These are phyloP conservation scores for Pollenia labialis DNA, from an alignment of 2,888 invertebrate genomes.

Conservation along the genomic window DNA sequence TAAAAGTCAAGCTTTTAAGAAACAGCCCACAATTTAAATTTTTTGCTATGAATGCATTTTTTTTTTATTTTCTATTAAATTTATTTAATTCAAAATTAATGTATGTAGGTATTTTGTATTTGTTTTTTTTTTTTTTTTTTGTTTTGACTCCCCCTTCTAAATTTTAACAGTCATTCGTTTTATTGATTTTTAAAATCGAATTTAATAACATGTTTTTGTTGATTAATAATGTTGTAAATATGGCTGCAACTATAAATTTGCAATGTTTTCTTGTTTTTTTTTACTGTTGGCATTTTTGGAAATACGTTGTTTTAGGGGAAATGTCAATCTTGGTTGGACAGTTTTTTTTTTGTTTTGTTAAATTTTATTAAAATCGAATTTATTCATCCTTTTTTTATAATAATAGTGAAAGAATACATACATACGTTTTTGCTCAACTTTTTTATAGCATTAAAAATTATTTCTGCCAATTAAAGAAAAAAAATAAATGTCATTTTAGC, in stretches of 20 bases:
- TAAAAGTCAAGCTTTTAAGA: constrained; percentile 73
- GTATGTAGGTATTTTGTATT: constrained; percentile 11
- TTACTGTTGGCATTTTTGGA: neutral
- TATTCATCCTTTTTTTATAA: no score
- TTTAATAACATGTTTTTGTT: constrained; percentile 53
- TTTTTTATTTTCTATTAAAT: constrained; percentile 33
- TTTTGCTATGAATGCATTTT: constrained; percentile 15
- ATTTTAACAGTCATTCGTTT: constrained; percentile 61
- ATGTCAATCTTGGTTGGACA: constrained; percentile 14
- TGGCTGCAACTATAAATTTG: constrained; percentile 27
- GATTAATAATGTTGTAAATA: constrained; percentile 61
- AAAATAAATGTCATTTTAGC: no score
- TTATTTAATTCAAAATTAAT: constrained; percentile 32
- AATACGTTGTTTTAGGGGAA: constrained; percentile 26
- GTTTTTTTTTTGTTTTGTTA: neutral
- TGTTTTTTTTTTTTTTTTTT: neutral
- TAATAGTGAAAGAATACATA: no score
- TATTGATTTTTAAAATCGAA: constrained; percentile 59
- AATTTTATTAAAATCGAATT: no score
- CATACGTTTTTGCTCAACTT: no score
- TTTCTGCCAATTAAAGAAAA: no score
- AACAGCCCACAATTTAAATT: constrained; percentile 65
- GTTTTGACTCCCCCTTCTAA: constrained; percentile 59
- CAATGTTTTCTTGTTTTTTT: neutral
- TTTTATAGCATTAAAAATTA: no score